A percentile compares a stretch with the other conserved stretches of the same genome.
These are phyloP conservation scores for Eulemur albifrons DNA, from an alignment of 2,797 vertebrate species.

Conservation along the genomic window DNA sequence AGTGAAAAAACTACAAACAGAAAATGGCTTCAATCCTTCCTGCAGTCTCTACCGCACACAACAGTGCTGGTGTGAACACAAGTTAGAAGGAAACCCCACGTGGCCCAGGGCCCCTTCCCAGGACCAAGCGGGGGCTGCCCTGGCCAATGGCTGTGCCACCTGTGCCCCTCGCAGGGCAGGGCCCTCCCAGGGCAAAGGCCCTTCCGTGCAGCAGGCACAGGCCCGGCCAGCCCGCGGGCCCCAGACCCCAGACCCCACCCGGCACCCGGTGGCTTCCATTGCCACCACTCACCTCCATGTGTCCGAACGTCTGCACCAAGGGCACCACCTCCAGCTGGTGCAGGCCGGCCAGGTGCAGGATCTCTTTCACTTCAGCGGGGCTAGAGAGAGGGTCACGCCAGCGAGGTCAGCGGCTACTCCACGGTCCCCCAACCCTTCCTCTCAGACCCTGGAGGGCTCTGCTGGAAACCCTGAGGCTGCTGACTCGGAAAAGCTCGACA, in stretches of 20 bases:
- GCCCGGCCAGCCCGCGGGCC: too few relatives aligned
- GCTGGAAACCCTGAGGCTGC: rapidly evolving
- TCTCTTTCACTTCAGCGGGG: constrained; percentile 86
- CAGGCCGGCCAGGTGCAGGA: constrained; percentile 87
- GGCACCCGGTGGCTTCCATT: neutral
- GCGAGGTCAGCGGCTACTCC: neutral
- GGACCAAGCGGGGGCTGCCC: neutral
- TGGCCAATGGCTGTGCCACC: neutral
- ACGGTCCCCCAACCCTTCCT: neutral
- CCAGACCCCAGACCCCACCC: neutral
- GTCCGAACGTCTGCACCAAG: constrained; percentile 95
- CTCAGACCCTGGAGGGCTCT: rapidly evolving
- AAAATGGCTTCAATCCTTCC: neutral
- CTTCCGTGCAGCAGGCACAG: neutral
- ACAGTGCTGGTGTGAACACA: neutral
- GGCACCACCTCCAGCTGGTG: constrained; percentile 92
- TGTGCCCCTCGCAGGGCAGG: neutral
- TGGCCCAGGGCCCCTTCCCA: neutral
- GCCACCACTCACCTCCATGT: constrained; percentile 93
- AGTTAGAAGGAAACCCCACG: neutral
- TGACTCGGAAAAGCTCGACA: neutral
- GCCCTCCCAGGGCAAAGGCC: neutral
- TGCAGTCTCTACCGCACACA: neutral
- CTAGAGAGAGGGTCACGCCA: constrained; percentile 77
- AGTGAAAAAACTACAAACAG: neutral